Evolutionary conservation across 2,888 invertebrate genomes (phyloP), one percentile per base, ranked within the genome.

Genomic region (Aspidiotus destructor): DNA sequence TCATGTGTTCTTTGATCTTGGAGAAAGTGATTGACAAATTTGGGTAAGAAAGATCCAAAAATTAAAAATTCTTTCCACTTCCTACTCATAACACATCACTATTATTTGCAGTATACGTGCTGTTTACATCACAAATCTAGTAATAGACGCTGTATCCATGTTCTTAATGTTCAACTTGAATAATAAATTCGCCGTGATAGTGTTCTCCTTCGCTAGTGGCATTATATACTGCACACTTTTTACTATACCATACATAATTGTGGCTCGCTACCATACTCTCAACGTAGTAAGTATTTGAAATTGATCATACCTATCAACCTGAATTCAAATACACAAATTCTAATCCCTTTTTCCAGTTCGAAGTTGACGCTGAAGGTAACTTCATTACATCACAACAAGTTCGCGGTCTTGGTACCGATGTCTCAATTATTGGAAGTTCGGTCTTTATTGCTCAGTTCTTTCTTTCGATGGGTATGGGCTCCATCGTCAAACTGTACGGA

Each of bases 221-320:
- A 87, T 97, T 60, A 94, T 96, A 93, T 97, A 97, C 78, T 94
- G 96, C 13, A 96, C 96, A 0, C 82, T 97, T 41, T 97, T 97
- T 79, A 97, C 96, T 10, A 92, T 97, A 92, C 96, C 96, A 1
- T 97, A 95, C 76, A 80, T 96, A 48, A 81, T 97, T 67, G 86
- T 97, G 41, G 96, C 97, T 7, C 90, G 92, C 77, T 97, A 96
- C 77, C 96, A 97, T 76, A 87, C 92, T n/a, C 86, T 86, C 70
- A 88, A 90, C 74, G 86, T 85, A 81, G 96, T 94, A 81, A 83
- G 83, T 75, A 69, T 60, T 62, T 16, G n/a, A 13, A 28, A 55
- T 48, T 48, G n/a, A 11, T 48, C 48, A n/a, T 28, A 11, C 11
- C 8, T 53, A 7, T 13, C 3, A 13, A 13, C n/a, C 7, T 41